Percentiles rank a stretch among this genome's conserved stretches.
Evolutionary conservation across 2,888 invertebrate species (phyloP).

Genomic region (Callimorpha dominula): DNA sequence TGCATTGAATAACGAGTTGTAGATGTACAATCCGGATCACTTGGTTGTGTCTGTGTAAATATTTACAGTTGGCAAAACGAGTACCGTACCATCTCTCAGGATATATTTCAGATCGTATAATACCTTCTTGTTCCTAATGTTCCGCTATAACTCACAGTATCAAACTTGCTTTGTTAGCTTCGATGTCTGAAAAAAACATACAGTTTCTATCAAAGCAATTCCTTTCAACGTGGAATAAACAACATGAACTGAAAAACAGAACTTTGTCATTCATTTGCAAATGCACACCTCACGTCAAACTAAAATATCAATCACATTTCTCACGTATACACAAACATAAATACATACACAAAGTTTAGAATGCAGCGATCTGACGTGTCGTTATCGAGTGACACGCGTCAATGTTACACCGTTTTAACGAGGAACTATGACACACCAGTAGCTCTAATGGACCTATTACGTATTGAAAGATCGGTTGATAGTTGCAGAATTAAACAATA

Average conservation of each 20-base stretch:
- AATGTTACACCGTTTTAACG: conserved; percentile 24
- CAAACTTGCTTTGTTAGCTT: background rate
- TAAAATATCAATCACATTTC: conserved; percentile 11
- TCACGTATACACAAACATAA: background rate
- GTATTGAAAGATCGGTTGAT: background rate
- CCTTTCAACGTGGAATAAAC: background rate
- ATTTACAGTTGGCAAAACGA: no score
- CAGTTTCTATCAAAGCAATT: background rate
- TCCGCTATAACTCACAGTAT: no score
- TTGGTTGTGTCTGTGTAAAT: no score
- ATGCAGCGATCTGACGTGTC: conserved; percentile 19
- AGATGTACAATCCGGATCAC: no score
- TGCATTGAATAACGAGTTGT: no score
- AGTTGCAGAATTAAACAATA: background rate
- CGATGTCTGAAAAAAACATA: background rate
- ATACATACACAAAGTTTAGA: conserved; percentile 9
- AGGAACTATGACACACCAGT: conserved; percentile 16
- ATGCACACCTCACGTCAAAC: background rate
- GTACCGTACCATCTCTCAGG: no score
- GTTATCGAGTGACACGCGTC: conserved; percentile 24
- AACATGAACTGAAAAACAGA: background rate
- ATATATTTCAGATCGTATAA: no score
- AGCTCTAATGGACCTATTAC: conserved; percentile 10
- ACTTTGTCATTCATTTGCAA: background rate
- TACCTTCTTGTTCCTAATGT: no score